Percentiles rank a stretch among this genome's conserved stretches.
phyloP scores from a whole-genome alignment of 2,113 vertebrate species.

The Desmodus rotundus region DNA sequence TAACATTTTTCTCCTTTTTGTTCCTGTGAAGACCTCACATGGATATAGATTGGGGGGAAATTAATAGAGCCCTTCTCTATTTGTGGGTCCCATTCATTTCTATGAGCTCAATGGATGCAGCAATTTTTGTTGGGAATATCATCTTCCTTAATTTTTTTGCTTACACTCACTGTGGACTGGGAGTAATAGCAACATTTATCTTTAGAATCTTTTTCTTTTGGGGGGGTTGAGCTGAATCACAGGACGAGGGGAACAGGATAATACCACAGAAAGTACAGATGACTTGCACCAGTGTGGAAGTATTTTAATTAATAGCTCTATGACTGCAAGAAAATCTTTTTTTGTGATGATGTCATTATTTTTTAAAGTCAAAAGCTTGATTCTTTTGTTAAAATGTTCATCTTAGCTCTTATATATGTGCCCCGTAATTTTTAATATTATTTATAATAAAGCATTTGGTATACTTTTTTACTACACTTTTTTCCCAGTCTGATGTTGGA shows the following conservation, averaged over 20 bases:
- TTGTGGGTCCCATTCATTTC: constrained; percentile 47
- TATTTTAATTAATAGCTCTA: constrained; percentile 49
- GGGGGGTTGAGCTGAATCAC: constrained; percentile 20
- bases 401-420: not conserved
- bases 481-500: not conserved
- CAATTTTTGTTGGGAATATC: constrained; percentile 55
- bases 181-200: not conserved
- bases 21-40: constrained; percentile 69
- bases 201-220: not conserved
- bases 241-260: not conserved
- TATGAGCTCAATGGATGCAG: constrained; percentile 57
- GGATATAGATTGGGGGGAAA: constrained; percentile 46
- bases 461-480: not conserved
- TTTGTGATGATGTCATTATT: constrained; percentile 15
- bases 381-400: constrained; percentile 19
- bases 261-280: not conserved
- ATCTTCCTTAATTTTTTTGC: constrained; percentile 47
- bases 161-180: not conserved
- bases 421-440: constrained; percentile 22
- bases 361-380: not conserved
- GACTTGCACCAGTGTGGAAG: not conserved
- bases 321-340: not conserved
- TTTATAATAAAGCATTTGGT: not conserved
- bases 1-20: constrained; percentile 61
- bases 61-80: constrained; percentile 29